These are phyloP conservation scores for Frankliniella intonsa DNA, from an alignment of 2,888 invertebrate species.

Conservation along the genomic window DNA sequence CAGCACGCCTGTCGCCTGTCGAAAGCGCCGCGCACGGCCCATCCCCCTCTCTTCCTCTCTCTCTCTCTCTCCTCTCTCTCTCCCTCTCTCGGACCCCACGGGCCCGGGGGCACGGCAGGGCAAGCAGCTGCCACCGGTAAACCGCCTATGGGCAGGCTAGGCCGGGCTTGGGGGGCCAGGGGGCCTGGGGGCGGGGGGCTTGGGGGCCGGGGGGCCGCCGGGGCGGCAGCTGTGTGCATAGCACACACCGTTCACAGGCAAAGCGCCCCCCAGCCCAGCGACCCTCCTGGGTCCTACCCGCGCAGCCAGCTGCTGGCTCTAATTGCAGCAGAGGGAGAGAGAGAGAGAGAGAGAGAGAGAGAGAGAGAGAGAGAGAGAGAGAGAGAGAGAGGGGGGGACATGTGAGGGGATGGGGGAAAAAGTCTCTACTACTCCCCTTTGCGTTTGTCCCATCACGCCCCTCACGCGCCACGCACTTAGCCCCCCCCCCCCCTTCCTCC, in stretches of 20 bases:
- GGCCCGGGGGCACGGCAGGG: not conserved
- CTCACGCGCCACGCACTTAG: no score
- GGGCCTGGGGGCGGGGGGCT: not conserved
- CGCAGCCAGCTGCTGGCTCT: no score
- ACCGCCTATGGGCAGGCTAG: not conserved
- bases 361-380: not conserved
- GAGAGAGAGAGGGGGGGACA: not conserved
- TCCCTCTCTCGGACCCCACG: not conserved
- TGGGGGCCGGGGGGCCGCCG: not conserved
- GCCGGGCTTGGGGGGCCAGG: not conserved
- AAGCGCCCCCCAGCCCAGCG: not conserved
- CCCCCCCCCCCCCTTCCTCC: no score
- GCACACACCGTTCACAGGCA: no score
- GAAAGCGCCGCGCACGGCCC: no score
- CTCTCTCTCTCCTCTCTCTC: no score
- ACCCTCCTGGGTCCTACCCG: no score
- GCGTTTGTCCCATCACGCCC: no score
- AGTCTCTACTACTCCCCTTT: no score
- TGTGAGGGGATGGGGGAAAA: no score
- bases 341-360: conserved; percentile 1
- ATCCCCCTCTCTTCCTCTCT: no score
- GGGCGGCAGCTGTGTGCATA: not conserved
- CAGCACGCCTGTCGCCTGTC: no score
- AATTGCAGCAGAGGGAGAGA: not conserved
- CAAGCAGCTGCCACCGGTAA: not conserved